These are phyloP conservation scores for Emydocephalus ijimae DNA, from an alignment of 2,113 vertebrate genomes.

Conservation along the genomic window DNA sequence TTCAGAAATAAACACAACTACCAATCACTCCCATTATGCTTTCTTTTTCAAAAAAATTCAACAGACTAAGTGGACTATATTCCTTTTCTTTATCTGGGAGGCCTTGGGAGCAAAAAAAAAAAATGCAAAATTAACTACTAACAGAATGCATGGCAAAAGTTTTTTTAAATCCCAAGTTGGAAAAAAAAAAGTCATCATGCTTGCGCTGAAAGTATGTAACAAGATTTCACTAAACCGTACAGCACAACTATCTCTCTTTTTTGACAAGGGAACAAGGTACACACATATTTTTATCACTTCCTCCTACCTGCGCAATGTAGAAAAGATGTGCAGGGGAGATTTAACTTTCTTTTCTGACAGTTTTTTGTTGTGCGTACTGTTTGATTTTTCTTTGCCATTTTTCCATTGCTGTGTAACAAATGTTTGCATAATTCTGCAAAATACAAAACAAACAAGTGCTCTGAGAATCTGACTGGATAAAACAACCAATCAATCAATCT, in stretches of 20 bases:
- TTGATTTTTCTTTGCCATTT: slow-evolving; percentile 84
- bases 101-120: neutral
- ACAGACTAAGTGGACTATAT: neutral
- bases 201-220: neutral
- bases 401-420: slow-evolving; percentile 92
- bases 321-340: slow-evolving; percentile 89
- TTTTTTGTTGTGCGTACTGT: slow-evolving; percentile 81
- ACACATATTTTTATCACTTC: neutral
- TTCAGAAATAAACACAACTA: neutral
- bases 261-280: neutral
- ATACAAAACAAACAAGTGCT: slow-evolving; percentile 10
- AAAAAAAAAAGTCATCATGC: neutral
- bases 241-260: neutral
- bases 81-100: neutral
- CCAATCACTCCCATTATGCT: neutral
- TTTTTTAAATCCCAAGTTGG: neutral
- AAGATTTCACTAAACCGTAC: neutral
- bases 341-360: slow-evolving; percentile 85
- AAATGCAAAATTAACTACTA: neutral
- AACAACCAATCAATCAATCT: neutral
- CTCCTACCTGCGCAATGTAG: slow-evolving; percentile 85
- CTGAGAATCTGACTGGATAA: neutral
- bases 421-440: slow-evolving; percentile 87
- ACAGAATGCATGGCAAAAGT: neutral
- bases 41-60: neutral